phyloP scores from a whole-genome alignment of 2,888 invertebrate species.

The Monopis laevigella region DNA sequence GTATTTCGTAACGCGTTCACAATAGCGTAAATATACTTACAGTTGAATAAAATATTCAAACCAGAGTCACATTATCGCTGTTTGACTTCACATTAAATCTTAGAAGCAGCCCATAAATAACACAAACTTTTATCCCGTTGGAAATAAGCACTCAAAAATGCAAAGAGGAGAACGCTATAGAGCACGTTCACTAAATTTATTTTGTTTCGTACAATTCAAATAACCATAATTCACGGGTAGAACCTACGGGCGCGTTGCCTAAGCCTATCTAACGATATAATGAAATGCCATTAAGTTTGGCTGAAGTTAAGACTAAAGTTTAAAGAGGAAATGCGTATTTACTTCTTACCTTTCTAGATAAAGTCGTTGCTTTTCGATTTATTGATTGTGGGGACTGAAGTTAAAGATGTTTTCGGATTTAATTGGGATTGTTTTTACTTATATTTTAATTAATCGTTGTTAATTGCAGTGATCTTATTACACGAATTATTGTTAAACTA shows the following conservation, averaged over 20 bases:
- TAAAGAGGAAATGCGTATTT: slow-evolving; percentile 37
- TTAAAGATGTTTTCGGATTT: slow-evolving; percentile 1
- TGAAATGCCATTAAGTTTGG: slow-evolving; percentile 59
- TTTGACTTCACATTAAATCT: slow-evolving; percentile 68
- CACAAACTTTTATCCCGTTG: slow-evolving; percentile 63
- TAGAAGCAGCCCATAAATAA: slow-evolving; percentile 60
- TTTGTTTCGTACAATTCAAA: slow-evolving; percentile 68
- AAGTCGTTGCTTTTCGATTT: slow-evolving; percentile 59
- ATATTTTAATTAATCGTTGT: neutral
- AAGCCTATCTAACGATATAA: slow-evolving; percentile 67
- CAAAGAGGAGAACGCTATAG: slow-evolving; percentile 65
- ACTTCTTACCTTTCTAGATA: slow-evolving; percentile 49
- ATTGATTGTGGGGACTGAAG: slow-evolving; percentile 36
- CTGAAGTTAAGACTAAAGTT: slow-evolving; percentile 49
- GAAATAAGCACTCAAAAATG: slow-evolving; percentile 69
- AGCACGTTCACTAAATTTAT: slow-evolving; percentile 67
- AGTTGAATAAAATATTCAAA: slow-evolving; percentile 20
- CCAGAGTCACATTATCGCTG: slow-evolving; percentile 55
- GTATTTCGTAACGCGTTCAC: no score
- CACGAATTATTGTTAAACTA: no score
- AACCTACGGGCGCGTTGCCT: slow-evolving; percentile 29
- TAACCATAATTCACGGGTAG: slow-evolving; percentile 61
- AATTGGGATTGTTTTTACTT: neutral
- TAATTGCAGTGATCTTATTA: neutral
- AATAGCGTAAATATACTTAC: no score